phyloP scores from a whole-genome alignment of 2,113 vertebrate species.

The Pungitius pungitius region DNA sequence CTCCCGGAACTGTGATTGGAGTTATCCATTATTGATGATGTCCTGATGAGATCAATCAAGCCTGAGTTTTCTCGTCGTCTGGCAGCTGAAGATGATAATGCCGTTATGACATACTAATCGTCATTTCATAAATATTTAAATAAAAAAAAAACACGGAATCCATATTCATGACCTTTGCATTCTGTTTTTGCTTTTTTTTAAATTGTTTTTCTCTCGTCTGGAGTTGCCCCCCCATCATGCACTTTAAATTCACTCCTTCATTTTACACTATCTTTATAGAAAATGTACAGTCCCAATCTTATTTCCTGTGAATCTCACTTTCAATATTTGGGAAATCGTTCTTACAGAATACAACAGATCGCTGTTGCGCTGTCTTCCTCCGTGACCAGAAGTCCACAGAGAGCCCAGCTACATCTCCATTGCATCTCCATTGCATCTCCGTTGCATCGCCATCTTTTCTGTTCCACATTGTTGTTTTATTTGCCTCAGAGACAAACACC shows the following conservation, averaged over 20 bases:
- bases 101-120: conserved; percentile 78
- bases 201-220: conserved; percentile 30
- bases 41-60: conserved; percentile 84
- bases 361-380: conserved; percentile 28
- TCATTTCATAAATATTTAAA: conserved; percentile 80
- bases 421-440: conserved; percentile 43
- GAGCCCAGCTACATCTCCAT: conserved; percentile 54
- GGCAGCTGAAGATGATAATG: conserved; percentile 74
- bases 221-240: conserved; percentile 48
- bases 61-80: conserved; percentile 65
- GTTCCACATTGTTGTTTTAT: conserved; percentile 76
- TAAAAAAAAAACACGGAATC: conserved; percentile 67
- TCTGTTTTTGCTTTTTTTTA: conserved; percentile 65
- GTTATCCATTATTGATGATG: conserved; percentile 83
- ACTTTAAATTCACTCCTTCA: conserved; percentile 44
- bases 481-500: conserved; percentile 76
- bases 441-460: conserved; percentile 57
- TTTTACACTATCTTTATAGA: conserved; percentile 43
- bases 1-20: conserved; percentile 72
- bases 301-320: conserved; percentile 32
- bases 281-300: conserved; percentile 11
- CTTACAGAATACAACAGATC: conserved; percentile 36
- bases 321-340: conserved; percentile 17
- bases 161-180: conserved; percentile 79
- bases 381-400: conserved; percentile 68